Conservation (phyloP, 1,140 invertebrate species). For the Drosophila punjabiensis region DNA sequence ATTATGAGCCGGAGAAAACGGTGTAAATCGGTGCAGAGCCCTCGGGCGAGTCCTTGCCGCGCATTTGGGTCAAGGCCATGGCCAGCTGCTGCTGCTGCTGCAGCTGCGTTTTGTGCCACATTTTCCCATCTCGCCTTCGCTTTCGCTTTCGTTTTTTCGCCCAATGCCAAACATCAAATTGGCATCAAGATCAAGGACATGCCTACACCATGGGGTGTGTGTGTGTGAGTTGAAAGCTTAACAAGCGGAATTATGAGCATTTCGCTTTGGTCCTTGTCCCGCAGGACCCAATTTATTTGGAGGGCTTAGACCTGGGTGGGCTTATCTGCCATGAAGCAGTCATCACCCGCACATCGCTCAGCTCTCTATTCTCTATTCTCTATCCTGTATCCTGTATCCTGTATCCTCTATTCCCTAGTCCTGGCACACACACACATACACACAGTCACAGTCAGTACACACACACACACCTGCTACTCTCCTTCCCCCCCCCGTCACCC, state of each 20-base stretch:
- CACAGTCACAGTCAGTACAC: neutral
- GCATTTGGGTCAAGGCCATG: constrained; percentile 72
- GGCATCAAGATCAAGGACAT: constrained; percentile 74
- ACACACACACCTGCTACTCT: constrained; percentile 18
- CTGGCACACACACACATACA: too few relatives aligned
- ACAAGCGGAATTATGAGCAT: constrained; percentile 35
- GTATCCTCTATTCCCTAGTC: too few relatives aligned
- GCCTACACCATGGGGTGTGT: neutral
- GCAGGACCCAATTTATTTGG: constrained; percentile 51
- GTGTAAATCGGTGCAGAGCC: constrained; percentile 33
- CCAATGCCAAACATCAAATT: constrained; percentile 70
- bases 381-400: too few relatives aligned
- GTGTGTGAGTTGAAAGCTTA: constrained; percentile 30
- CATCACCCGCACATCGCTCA: constrained; percentile 14
- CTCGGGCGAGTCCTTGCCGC: constrained; percentile 15
- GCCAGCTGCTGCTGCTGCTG: too few relatives aligned
- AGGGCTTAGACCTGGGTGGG: constrained; percentile 43
- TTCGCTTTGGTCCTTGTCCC: constrained; percentile 19
- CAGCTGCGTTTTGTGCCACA: constrained; percentile 34
- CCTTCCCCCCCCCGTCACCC: neutral
- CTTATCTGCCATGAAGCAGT: constrained; percentile 60
- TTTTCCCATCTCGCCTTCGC: neutral
- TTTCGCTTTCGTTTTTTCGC: neutral
- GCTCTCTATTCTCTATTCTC: neutral
- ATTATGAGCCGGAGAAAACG: constrained; percentile 56